Evolutionary conservation across 2,888 invertebrate genomes (phyloP), one percentile per base, ranked within the genome.

Genomic region (Lithodes maja): DNA sequence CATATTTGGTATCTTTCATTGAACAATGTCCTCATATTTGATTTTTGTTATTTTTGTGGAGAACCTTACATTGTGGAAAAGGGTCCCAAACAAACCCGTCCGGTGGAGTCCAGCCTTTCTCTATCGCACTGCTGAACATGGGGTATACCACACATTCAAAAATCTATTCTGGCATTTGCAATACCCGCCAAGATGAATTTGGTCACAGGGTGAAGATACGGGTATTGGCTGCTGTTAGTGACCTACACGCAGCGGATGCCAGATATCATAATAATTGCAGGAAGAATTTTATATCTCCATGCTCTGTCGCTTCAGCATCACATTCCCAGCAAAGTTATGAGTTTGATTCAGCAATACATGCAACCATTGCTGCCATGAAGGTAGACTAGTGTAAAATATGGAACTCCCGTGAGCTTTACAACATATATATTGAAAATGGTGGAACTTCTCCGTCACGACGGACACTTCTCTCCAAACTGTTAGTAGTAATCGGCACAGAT

Each of bases 241-340:
- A 61, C 61, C 61, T 61, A 7, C 61, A 61, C 12, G 61, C 61
- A 61, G 61, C 12, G 61, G 61, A 61, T 61, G 61, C 61, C 5
- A 61, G 61, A 5, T 61, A 61, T 61, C 61, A 61, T 61, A 12
- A 61, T 61, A 61, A 61, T 12, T 61, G 61, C 61, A 61, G 61
- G 61, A 61, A 7, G 61, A 61, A n/a, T 17, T 74, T 12, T n/a
- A 74, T 74, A 3, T 74, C n/a, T 74, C 74, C 74, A 74, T 0
- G 74, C n/a, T 74, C 74, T n/a, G 74, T 74, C n/a, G 33, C 74
- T 74, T 74, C 74, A 74, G 74, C 74, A 74, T 74, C 74, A 74
- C n/a, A n/a, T 74, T 68, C 74, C 74, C 74, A 74, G 74, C 74
- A 74, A 74, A 74, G 74, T 74, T 5, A 15, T 74, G 74, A 74